Evolutionary conservation across 2,797 vertebrate species (phyloP).

Genomic region (Lagocephalus sceleratus): DNA sequence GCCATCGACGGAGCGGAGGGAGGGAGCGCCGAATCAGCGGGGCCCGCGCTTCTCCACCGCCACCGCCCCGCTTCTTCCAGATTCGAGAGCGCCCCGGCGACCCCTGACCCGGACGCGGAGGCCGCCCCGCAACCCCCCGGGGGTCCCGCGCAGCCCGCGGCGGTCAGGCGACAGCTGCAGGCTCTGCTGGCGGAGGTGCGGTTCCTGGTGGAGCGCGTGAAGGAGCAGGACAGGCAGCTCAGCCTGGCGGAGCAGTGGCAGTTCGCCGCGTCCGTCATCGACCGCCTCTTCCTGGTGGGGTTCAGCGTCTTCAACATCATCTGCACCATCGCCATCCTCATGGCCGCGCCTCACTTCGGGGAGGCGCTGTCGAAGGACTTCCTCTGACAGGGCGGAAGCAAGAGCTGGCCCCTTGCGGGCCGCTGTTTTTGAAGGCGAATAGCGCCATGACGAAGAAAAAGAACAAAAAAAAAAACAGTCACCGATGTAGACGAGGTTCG

Average conservation of each 20-base stretch:
- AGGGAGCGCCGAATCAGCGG: slow-evolving; percentile 14
- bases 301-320: slow-evolving; percentile 84
- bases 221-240: slow-evolving; percentile 75
- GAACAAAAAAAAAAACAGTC: background rate
- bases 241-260: slow-evolving; percentile 80
- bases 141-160: slow-evolving; percentile 39
- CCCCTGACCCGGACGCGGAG: slow-evolving; percentile 63
- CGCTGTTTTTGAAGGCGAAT: slow-evolving; percentile 26
- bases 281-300: slow-evolving; percentile 81
- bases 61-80: slow-evolving; percentile 55
- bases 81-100: slow-evolving; percentile 51
- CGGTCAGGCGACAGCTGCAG: slow-evolving; percentile 73
- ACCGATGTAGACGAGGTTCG: background rate
- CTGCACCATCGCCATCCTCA: slow-evolving; percentile 84
- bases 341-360: slow-evolving; percentile 84
- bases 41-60: slow-evolving; percentile 56
- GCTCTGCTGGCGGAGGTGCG: slow-evolving; percentile 78
- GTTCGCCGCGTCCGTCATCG: slow-evolving; percentile 81
- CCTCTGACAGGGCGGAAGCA: slow-evolving; percentile 61
- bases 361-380: slow-evolving; percentile 84
- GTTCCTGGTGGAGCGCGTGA: slow-evolving; percentile 76
- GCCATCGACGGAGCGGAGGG: slow-evolving; percentile 40
- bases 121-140: slow-evolving; percentile 24
- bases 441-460: background rate
- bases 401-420: background rate